These are phyloP conservation scores for Limosa lapponica DNA, from an alignment of 2,797 vertebrate species.

Conservation along the genomic window DNA sequence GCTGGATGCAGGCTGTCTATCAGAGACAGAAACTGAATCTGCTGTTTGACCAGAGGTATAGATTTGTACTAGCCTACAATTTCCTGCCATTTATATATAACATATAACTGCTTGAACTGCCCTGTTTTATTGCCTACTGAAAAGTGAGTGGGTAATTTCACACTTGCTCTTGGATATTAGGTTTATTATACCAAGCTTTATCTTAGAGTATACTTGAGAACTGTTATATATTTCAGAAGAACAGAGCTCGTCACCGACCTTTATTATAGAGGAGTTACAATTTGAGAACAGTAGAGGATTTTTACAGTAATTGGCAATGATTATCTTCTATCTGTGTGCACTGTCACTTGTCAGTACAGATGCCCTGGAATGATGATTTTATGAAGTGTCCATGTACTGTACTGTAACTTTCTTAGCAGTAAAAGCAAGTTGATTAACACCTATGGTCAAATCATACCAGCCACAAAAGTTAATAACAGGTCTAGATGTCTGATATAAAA, in stretches of 20 bases:
- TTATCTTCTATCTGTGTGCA: background rate
- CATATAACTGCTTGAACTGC: background rate
- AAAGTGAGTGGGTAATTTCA: background rate
- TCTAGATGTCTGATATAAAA: background rate
- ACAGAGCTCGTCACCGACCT: background rate
- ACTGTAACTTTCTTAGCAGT: background rate
- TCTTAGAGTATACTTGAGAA: background rate
- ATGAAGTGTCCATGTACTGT: background rate
- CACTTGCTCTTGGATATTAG: background rate
- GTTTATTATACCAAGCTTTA: background rate
- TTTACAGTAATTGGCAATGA: background rate
- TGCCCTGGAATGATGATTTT: background rate
- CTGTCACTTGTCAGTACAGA: background rate
- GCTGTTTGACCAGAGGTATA: background rate
- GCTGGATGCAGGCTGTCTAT: background rate
- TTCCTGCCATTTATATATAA: background rate
- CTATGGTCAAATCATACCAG: background rate
- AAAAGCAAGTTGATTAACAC: background rate
- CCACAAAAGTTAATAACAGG: background rate
- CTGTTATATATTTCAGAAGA: background rate
- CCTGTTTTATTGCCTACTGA: background rate
- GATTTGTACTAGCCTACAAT: background rate
- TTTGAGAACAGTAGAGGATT: background rate
- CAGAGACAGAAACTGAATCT: background rate
- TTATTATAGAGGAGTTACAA: background rate